Percentiles rank a stretch among this genome's conserved stretches.
Evolutionary conservation across 2,113 vertebrate species (phyloP).

Genomic region (Platycercus adscitus): DNA sequence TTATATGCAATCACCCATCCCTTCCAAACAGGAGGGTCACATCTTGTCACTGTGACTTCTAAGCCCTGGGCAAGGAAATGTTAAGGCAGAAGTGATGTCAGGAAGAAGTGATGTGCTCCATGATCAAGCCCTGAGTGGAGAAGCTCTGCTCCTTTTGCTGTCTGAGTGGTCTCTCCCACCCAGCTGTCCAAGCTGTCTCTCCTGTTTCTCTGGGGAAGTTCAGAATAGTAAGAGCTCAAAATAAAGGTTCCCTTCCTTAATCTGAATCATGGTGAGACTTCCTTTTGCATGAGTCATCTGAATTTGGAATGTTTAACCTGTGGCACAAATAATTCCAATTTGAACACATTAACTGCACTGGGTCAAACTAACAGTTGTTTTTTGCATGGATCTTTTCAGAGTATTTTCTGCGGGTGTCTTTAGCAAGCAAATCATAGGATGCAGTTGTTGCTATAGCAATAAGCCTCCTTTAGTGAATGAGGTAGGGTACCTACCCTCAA

Average conservation of each 20-base stretch:
- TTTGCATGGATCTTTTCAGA: conserved; percentile 9
- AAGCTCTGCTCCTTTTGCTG: background rate
- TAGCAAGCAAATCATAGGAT: conserved; percentile 35
- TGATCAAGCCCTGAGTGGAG: background rate
- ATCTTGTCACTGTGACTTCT: background rate
- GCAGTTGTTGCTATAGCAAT: conserved; percentile 69
- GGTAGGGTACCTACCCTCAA: conserved; percentile 11
- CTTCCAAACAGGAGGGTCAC: background rate
- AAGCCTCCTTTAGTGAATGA: conserved; percentile 21
- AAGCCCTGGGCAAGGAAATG: background rate
- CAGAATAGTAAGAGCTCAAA: background rate
- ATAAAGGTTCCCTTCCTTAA: background rate
- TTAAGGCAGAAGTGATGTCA: background rate
- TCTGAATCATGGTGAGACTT: background rate
- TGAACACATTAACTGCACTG: background rate
- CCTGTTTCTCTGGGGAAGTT: background rate
- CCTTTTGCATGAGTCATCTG: background rate
- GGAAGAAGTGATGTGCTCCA: background rate
- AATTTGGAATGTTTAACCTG: background rate
- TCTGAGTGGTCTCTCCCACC: background rate
- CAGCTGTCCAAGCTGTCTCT: background rate
- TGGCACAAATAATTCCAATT: background rate
- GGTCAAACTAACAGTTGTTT: background rate
- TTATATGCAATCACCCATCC: background rate
- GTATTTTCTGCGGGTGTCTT: background rate